Percentiles rank a stretch among this genome's conserved stretches.
Conservation (phyloP, 1,140 invertebrate species). For the Euglossa dilemma region DNA sequence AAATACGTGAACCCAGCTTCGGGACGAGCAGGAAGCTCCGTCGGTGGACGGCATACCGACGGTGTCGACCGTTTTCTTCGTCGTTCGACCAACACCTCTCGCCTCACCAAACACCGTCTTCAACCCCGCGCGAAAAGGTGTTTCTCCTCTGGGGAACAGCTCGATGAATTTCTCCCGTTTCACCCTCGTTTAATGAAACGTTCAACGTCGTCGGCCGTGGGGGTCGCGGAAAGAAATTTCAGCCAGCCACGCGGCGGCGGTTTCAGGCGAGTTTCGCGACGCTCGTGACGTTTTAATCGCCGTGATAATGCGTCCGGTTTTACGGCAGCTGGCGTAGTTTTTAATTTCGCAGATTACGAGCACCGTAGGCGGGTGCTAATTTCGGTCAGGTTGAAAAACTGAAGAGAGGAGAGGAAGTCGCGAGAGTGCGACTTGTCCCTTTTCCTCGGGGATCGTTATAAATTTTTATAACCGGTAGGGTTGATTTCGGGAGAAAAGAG, state of each 20-base stretch:
- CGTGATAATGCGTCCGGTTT: neutral
- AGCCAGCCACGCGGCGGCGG: neutral
- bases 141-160: neutral
- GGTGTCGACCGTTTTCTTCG: constrained; percentile 43
- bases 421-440: too few relatives aligned
- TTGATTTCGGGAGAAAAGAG: too few relatives aligned
- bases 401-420: too few relatives aligned
- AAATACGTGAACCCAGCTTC: constrained; percentile 68
- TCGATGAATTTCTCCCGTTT: neutral
- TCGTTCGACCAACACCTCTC: constrained; percentile 3
- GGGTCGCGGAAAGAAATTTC: neutral
- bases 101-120: neutral
- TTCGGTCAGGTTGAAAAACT: too few relatives aligned
- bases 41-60: constrained; percentile 45
- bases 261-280: neutral
- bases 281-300: neutral
- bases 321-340: neutral
- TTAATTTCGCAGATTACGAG: neutral
- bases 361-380: too few relatives aligned
- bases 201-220: too few relatives aligned
- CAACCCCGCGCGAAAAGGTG: neutral
- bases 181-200: neutral
- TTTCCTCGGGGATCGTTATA: too few relatives aligned
- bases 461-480: too few relatives aligned
- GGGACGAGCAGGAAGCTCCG: constrained; percentile 48